Conservation (phyloP, 2,113 vertebrate species). For the Pavo muticus region DNA sequence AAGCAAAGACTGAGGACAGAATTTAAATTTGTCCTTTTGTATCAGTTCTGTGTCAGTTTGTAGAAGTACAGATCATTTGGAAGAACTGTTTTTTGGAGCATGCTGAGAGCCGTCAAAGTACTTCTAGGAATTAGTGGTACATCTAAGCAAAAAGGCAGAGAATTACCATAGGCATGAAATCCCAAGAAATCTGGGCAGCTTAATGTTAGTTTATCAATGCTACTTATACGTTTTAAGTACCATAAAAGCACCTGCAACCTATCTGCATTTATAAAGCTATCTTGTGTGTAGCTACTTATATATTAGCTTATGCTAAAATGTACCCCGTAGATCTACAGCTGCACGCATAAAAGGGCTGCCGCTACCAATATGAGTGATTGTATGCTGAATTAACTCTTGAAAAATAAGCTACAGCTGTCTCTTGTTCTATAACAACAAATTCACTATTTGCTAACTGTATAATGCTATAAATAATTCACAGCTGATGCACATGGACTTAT, state of each 20-base stretch:
- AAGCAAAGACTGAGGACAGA: not conserved
- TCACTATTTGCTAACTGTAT: constrained; percentile 8
- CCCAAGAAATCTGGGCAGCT: not conserved
- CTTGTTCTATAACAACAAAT: constrained; percentile 15
- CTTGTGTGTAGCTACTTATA: not conserved
- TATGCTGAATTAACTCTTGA: constrained; percentile 13
- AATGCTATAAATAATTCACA: constrained; percentile 10
- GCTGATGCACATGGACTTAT: not conserved
- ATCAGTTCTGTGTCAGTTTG: not conserved
- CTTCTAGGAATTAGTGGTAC: not conserved
- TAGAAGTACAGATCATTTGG: not conserved
- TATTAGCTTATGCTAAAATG: not conserved
- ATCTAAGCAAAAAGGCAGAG: not conserved
- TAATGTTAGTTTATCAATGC: not conserved
- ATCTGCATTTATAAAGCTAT: not conserved
- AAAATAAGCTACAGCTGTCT: constrained; percentile 34
- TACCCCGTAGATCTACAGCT: not conserved
- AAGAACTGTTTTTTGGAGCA: not conserved
- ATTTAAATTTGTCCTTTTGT: not conserved
- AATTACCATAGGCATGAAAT: not conserved
- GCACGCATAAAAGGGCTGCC: not conserved
- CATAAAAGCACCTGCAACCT: not conserved
- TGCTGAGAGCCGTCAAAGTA: not conserved
- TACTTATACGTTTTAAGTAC: constrained; percentile 1
- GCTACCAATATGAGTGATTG: not conserved